phyloP scores from a whole-genome alignment of 2,113 vertebrate genomes.

The Xenus cinereus region DNA sequence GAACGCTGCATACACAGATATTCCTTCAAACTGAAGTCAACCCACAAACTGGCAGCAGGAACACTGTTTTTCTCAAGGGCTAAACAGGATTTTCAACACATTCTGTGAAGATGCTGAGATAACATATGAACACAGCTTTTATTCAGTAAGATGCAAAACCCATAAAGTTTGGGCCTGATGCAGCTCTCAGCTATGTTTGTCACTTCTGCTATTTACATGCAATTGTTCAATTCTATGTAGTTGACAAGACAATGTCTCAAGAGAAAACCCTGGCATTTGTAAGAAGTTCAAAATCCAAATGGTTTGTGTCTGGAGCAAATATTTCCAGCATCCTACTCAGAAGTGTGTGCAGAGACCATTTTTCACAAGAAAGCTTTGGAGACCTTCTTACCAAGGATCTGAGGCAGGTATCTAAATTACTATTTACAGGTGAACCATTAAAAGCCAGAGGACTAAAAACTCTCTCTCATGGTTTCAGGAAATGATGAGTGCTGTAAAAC shows the following conservation, averaged over 20 bases:
- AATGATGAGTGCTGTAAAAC: not conserved
- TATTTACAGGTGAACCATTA: not conserved
- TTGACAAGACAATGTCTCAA: not conserved
- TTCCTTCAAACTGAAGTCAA: not conserved
- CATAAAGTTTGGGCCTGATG: not conserved
- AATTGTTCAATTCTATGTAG: not conserved
- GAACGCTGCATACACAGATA: not conserved
- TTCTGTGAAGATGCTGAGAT: not conserved
- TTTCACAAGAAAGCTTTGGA: not conserved
- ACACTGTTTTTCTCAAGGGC: not conserved
- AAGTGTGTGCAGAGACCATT: not conserved
- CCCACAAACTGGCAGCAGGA: not conserved
- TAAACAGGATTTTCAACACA: not conserved
- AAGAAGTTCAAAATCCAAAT: not conserved
- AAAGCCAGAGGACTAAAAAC: not conserved
- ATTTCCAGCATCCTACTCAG: not conserved
- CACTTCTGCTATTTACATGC: not conserved
- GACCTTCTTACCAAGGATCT: not conserved
- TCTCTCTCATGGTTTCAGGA: not conserved
- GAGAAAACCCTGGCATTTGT: not conserved
- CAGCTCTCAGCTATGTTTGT: not conserved
- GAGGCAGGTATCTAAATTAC: not conserved
- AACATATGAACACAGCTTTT: not conserved
- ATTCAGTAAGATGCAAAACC: not conserved
- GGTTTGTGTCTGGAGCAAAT: not conserved